A percentile compares a stretch with the other conserved stretches of the same genome.
Conservation (phyloP, 1,140 invertebrate species). For the Neodiprion pinetum region DNA sequence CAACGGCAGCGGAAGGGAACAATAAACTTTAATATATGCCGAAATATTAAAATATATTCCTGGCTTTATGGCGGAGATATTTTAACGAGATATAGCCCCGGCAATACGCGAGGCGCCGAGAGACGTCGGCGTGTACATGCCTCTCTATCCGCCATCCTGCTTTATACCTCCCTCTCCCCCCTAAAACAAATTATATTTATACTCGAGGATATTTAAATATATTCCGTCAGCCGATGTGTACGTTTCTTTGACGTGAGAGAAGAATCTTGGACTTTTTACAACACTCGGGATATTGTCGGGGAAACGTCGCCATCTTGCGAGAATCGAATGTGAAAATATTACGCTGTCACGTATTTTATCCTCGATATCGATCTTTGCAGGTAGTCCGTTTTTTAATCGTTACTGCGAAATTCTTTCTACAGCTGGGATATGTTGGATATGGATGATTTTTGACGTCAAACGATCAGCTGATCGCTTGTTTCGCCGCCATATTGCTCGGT, state of each 20-base stretch:
- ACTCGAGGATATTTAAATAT: constrained; percentile 57
- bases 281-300: neutral
- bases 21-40: constrained; percentile 63
- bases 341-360: neutral
- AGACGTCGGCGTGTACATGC: neutral
- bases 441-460: no score
- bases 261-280: neutral
- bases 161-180: neutral
- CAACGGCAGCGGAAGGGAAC: constrained; percentile 35
- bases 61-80: constrained; percentile 53
- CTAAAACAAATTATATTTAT: constrained; percentile 58
- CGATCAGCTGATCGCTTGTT: no score
- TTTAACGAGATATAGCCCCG: constrained; percentile 54
- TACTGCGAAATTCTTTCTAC: no score
- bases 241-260: constrained; percentile 26
- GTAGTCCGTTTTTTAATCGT: no score
- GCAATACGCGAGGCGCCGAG: constrained; percentile 40
- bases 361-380: neutral
- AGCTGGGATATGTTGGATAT: no score
- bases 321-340: neutral
- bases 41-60: constrained; percentile 63
- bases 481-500: no score
- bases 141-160: no score
- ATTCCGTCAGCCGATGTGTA: constrained; percentile 44
- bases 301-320: neutral